Evolutionary conservation across 2,113 vertebrate species (phyloP).

Genomic region (Cyanoramphus novaezelandiae): DNA sequence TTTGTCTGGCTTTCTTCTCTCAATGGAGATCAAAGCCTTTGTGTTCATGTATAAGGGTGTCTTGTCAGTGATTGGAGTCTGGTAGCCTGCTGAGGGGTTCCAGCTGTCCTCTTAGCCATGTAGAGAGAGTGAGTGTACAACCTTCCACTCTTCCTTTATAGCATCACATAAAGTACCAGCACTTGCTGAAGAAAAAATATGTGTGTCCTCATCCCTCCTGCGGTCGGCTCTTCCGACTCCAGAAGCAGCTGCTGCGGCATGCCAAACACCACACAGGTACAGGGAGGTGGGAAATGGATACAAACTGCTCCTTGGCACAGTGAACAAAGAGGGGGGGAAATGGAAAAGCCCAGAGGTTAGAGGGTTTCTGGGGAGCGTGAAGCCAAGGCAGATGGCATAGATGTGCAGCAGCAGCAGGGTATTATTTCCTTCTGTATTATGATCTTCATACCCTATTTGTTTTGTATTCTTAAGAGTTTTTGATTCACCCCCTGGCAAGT

Average conservation of each 20-base stretch:
- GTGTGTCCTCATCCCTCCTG: conserved; percentile 97
- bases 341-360: not conserved
- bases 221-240: conserved; percentile 94
- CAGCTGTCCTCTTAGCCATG: not conserved
- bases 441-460: not conserved
- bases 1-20: not conserved
- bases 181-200: conserved; percentile 97
- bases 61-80: not conserved
- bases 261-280: conserved; percentile 98
- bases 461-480: not conserved
- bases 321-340: not conserved
- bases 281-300: not conserved
- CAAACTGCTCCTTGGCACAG: not conserved
- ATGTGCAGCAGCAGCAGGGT: not conserved
- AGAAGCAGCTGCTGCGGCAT: conserved; percentile 96
- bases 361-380: not conserved
- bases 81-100: not conserved
- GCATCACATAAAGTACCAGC: conserved; percentile 99
- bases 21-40: not conserved
- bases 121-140: not conserved
- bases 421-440: not conserved
- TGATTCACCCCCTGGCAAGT: not conserved
- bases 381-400: not conserved
- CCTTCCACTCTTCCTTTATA: conserved; percentile 53
- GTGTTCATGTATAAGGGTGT: not conserved